Base-by-base conservation (phyloP, 1,140 invertebrate genomes). In the Frieseomelitta varia region DNA sequence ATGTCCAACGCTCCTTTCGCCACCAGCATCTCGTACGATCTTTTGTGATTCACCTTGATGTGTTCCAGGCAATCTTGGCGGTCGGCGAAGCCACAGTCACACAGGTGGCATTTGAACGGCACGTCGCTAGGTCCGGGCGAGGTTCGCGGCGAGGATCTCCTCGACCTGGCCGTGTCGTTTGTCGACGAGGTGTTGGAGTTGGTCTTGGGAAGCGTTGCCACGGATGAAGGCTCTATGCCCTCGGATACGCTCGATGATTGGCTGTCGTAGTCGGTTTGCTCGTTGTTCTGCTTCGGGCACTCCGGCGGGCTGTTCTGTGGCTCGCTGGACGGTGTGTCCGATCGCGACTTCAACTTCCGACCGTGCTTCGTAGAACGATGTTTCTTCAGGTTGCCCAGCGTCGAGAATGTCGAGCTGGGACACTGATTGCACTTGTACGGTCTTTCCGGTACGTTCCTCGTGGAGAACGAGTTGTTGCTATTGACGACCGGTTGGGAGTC, bases 21-120 rank as follows among this genome's bases (percentile, higher is more conserved):
- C 82, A 98, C 95, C 2, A 98, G 93, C 79, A 97, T 95, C 30
- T 97, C 96, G 91, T 97, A 98, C 68, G 97, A 97, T 0, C 96
- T 93, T 0, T 96, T 93, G 88, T 99, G 98, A 56, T 93, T 94
- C 10, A 96, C 94, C 81, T 96, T 96, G 81, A 98, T 97, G 92
- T 99, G 98, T 27, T 97, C 96, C 51, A 99, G 94, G 56, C 97
- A 97, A 15, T 97, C 97, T 76, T 97, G 95, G 1, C 98, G 95
- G 53, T 97, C 97, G 0, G 96, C 95, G 90, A 97, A 99, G 0
- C 98, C 98, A 19, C 96, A 97, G 88, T 99, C 98, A 93, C 98
- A 99, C 1, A 99, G 95, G 93, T 99, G 98, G 91, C 98, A 99
- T 92, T 98, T 98, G 95, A 98, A 99, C 0, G 98, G 98, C 55